These are phyloP conservation scores for Atherix ibis DNA, from an alignment of 2,888 invertebrate species.

Conservation along the genomic window DNA sequence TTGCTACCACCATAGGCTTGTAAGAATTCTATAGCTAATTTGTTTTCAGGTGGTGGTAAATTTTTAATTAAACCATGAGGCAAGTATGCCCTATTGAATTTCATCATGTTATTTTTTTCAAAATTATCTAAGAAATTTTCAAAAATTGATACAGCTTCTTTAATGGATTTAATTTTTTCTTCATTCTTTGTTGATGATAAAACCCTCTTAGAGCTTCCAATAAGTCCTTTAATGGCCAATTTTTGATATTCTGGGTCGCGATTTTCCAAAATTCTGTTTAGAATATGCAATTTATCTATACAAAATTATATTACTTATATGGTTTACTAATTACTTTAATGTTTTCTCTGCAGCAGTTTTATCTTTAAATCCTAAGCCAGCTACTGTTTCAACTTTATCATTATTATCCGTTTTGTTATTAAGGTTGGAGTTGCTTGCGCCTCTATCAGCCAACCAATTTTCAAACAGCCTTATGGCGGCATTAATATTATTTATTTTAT, in stretches of 20 bases:
- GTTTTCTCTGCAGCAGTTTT: conserved; percentile 55
- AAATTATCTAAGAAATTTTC: conserved; percentile 61
- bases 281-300: too few species aligned
- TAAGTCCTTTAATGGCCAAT: conserved; percentile 51
- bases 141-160: conserved; percentile 51
- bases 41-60: conserved; percentile 36
- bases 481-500: conserved; percentile 49
- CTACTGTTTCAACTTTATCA: conserved; percentile 45
- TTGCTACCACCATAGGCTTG: conserved; percentile 51
- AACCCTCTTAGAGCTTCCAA: conserved; percentile 55
- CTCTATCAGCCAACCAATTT: conserved; percentile 44
- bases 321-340: conserved; percentile 31
- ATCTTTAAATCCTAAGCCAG: conserved; percentile 63
- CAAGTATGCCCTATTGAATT: conserved; percentile 54
- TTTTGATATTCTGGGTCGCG: conserved; percentile 64
- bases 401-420: conserved; percentile 36
- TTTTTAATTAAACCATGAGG: conserved; percentile 42
- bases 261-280: conserved; percentile 41
- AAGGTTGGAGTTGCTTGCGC: conserved; percentile 26
- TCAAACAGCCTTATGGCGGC: conserved; percentile 54
- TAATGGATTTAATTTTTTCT: conserved; percentile 56
- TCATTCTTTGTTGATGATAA: conserved; percentile 61
- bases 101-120: conserved; percentile 46
- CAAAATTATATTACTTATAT: background rate
- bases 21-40: conserved; percentile 40